Conservation (phyloP, 2,797 vertebrate species). For the Atherinosoma microstoma region DNA sequence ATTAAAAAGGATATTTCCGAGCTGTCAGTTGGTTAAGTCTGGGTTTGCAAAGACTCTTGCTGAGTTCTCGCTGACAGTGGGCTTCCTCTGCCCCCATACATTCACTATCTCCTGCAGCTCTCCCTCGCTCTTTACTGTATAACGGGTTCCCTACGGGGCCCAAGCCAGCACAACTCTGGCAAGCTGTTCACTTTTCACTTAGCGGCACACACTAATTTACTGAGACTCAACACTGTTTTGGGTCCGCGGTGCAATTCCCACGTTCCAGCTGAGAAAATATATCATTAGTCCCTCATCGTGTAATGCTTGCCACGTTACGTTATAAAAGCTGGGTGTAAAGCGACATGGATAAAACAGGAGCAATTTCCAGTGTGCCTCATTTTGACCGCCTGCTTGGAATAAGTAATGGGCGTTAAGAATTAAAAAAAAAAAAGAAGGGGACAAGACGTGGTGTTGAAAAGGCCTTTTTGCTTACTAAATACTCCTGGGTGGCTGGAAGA, state of each 20-base stretch:
- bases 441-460: conserved; percentile 73
- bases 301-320: conserved; percentile 86
- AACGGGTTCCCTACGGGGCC: conserved; percentile 68
- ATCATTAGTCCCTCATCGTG: conserved; percentile 84
- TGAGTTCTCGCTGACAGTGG: conserved; percentile 76
- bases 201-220: conserved; percentile 81
- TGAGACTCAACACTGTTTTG: conserved; percentile 82
- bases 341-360: conserved; percentile 76
- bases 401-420: conserved; percentile 65
- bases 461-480: conserved; percentile 76
- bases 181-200: conserved; percentile 77
- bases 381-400: conserved; percentile 74
- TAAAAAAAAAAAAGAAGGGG: conserved; percentile 72
- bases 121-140: conserved; percentile 58
- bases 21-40: conserved; percentile 85
- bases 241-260: conserved; percentile 77
- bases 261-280: conserved; percentile 88
- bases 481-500: conserved; percentile 76
- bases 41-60: conserved; percentile 73
- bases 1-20: conserved; percentile 87
- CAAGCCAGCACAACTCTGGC: conserved; percentile 66
- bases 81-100: conserved; percentile 71
- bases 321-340: conserved; percentile 83
- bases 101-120: conserved; percentile 66
- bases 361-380: conserved; percentile 76